A percentile compares a stretch with the other conserved stretches of the same genome.
phyloP scores from a whole-genome alignment of 2,888 invertebrate genomes.

The Ectemnius lituratus region DNA sequence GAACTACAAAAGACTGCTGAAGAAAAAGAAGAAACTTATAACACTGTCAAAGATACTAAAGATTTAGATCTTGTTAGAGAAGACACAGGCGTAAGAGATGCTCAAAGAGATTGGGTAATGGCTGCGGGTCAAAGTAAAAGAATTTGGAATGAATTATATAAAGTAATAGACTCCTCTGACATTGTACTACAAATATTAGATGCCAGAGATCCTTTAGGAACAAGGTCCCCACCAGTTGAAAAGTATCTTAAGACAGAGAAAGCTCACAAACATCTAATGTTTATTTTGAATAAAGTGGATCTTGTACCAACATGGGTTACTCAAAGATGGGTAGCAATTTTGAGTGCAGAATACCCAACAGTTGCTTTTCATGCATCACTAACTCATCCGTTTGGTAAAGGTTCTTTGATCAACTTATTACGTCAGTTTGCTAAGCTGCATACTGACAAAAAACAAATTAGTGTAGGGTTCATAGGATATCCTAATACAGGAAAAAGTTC shows the following conservation, averaged over 20 bases:
- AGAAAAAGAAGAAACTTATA: conserved; percentile 87
- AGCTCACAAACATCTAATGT: conserved; percentile 97
- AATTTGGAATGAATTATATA: conserved; percentile 99
- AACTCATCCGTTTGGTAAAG: conserved; percentile 99
- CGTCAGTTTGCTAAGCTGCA: conserved; percentile 97
- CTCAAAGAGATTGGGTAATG: conserved; percentile 95
- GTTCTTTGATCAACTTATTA: conserved; percentile 95
- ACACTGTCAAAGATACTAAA: conserved; percentile 83
- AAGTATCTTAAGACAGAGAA: conserved; percentile 96
- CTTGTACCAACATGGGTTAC: conserved; percentile 99
- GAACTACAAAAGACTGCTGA: conserved; percentile 87
- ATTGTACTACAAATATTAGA: conserved; percentile 97
- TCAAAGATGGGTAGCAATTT: conserved; percentile 96
- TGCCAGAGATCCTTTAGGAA: conserved; percentile 98
- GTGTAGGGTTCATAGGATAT: conserved; percentile 99
- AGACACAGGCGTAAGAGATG: conserved; percentile 88
- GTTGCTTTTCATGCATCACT: conserved; percentile 99
- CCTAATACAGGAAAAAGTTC: conserved; percentile 99
- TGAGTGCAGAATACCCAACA: conserved; percentile 97
- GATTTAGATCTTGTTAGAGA: conserved; percentile 92
- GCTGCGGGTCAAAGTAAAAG: conserved; percentile 96
- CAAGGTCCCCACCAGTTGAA: conserved; percentile 92
- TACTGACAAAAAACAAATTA: conserved; percentile 98
- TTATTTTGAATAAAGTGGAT: conserved; percentile 97
- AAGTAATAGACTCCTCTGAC: conserved; percentile 99